Percentiles rank a stretch among this genome's conserved stretches.
Evolutionary conservation across 2,797 vertebrate species (phyloP).

Genomic region (Austrolebias charrua): DNA sequence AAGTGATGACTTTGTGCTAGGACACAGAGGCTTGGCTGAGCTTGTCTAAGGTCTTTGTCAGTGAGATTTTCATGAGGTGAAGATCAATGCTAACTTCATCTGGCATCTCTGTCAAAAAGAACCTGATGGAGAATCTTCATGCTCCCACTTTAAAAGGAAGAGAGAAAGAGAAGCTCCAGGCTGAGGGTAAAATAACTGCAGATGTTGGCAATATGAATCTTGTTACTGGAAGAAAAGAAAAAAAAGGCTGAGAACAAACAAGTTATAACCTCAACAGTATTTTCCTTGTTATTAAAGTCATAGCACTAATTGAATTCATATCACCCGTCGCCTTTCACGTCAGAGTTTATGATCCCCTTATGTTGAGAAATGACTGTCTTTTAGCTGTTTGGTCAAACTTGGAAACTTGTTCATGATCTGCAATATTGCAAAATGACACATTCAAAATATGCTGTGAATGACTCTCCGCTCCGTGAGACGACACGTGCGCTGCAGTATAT

Average conservation of each 20-base stretch:
- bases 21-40: slow-evolving; percentile 27
- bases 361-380: too few species aligned
- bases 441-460: too few species aligned
- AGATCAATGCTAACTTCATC: slow-evolving; percentile 65
- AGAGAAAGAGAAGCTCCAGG: slow-evolving; percentile 9
- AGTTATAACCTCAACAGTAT: too few species aligned
- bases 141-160: slow-evolving; percentile 11
- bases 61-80: slow-evolving; percentile 41
- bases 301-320: too few species aligned
- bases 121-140: slow-evolving; percentile 47
- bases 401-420: too few species aligned
- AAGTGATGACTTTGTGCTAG: slow-evolving; percentile 28
- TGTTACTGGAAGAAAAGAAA: slow-evolving; percentile 8
- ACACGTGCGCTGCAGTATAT: too few species aligned
- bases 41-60: slow-evolving; percentile 48
- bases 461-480: too few species aligned
- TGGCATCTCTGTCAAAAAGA: slow-evolving; percentile 32
- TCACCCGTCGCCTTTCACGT: too few species aligned
- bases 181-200: slow-evolving; percentile 30
- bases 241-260: neutral
- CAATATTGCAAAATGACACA: too few species aligned
- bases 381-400: too few species aligned
- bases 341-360: too few species aligned
- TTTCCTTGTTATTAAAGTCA: too few species aligned
- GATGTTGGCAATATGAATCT: neutral